phyloP scores from a whole-genome alignment of 2,888 invertebrate genomes.

The Dynastes grantii region DNA sequence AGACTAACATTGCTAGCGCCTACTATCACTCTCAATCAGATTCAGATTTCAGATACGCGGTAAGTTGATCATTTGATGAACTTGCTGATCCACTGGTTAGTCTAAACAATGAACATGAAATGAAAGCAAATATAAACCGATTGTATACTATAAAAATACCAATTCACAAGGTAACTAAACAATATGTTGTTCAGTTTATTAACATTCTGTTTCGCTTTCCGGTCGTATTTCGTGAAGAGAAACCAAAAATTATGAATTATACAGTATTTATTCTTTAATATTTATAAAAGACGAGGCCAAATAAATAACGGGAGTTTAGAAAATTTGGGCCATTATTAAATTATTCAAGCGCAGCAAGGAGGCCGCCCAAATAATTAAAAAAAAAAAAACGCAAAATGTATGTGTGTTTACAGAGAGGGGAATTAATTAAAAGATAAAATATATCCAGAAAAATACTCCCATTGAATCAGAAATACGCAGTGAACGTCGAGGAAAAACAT shows the following conservation, averaged over 20 bases:
- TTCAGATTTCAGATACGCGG: no score
- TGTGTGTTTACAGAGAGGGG: neutral
- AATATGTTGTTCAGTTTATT: no score
- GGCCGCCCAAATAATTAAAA: neutral
- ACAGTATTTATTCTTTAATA: constrained; percentile 12
- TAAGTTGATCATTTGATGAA: no score
- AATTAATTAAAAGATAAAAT: constrained; percentile 32
- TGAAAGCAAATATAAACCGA: no score
- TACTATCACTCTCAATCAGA: no score
- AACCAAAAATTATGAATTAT: constrained; percentile 15
- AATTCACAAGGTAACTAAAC: no score
- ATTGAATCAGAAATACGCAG: neutral
- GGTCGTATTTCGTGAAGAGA: neutral
- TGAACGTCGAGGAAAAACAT: no score
- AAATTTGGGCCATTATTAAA: neutral
- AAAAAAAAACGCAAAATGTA: constrained; percentile 9
- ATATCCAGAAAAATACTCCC: neutral
- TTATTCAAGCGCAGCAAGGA: constrained; percentile 8
- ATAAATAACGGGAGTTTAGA: constrained; percentile 19
- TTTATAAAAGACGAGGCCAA: constrained; percentile 2
- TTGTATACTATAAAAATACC: no score
- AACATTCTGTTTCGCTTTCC: neutral
- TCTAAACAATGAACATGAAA: no score
- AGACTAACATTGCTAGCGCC: no score
- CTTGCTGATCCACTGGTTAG: no score